phyloP scores from a whole-genome alignment of 2,113 vertebrate species.

The Forbesichthys papilliferus region DNA sequence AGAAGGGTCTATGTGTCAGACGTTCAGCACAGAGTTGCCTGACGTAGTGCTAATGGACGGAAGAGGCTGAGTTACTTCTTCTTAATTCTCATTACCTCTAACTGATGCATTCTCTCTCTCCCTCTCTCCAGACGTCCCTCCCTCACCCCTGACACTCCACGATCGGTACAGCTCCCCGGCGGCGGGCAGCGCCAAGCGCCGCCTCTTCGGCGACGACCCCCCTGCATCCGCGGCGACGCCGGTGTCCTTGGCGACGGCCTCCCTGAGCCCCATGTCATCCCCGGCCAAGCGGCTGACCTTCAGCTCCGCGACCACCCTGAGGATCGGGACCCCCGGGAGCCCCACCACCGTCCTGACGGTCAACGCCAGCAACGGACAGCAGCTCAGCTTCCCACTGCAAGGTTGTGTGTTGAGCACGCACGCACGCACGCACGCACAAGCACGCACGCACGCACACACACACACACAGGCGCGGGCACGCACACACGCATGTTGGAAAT shows the following conservation, averaged over 20 bases:
- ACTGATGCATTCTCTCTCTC: neutral
- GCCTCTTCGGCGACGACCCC: slow-evolving; percentile 91
- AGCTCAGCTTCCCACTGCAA: slow-evolving; percentile 82
- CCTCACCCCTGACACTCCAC: slow-evolving; percentile 85
- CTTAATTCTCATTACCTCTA: neutral
- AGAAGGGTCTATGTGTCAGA: no score
- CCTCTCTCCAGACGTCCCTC: slow-evolving; percentile 78
- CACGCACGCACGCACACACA: neutral
- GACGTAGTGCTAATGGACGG: no score
- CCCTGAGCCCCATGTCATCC: slow-evolving; percentile 68
- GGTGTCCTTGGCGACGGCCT: slow-evolving; percentile 42
- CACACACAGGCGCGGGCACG: neutral
- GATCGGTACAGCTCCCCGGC: slow-evolving; percentile 94
- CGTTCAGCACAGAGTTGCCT: no score
- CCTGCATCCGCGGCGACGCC: slow-evolving; percentile 71
- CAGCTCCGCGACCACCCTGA: slow-evolving; percentile 44
- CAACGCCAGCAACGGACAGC: slow-evolving; percentile 72
- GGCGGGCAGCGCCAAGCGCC: slow-evolving; percentile 92
- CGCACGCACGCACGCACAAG: neutral
- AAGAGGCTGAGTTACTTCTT: neutral
- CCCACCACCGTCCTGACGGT: slow-evolving; percentile 77
- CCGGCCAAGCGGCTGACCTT: slow-evolving; percentile 74
- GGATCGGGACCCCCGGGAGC: slow-evolving; percentile 36
- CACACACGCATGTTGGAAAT: neutral
- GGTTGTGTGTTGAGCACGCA: slow-evolving; percentile 64